Percentiles rank a stretch among this genome's conserved stretches.
These are phyloP conservation scores for Hyperoplus lanceolatus DNA, from an alignment of 2,797 vertebrate genomes.

Conservation along the genomic window DNA sequence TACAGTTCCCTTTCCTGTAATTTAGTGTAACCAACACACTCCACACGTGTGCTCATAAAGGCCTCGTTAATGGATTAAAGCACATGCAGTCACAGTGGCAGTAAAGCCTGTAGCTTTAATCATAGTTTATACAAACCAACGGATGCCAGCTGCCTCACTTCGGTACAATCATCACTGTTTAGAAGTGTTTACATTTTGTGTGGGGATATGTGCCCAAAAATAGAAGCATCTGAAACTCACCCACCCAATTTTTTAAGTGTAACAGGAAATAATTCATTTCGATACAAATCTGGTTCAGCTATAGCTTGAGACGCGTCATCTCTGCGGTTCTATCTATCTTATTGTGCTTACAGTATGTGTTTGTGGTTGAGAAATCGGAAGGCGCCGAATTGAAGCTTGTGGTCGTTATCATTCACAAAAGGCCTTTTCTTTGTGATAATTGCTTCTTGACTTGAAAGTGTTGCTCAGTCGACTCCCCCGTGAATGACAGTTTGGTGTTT, in stretches of 20 bases:
- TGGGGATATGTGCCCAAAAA: slow-evolving; percentile 39
- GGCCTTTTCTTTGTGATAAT: slow-evolving; percentile 60
- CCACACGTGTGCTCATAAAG: slow-evolving; percentile 55
- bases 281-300: slow-evolving; percentile 33
- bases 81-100: slow-evolving; percentile 45
- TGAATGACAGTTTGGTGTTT: slow-evolving; percentile 57
- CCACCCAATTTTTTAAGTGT: slow-evolving; percentile 39
- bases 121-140: slow-evolving; percentile 53
- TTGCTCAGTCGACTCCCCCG: slow-evolving; percentile 36
- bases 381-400: slow-evolving; percentile 46
- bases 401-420: slow-evolving; percentile 58
- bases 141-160: slow-evolving; percentile 62
- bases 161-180: slow-evolving; percentile 44
- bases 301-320: slow-evolving; percentile 35
- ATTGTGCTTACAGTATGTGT: slow-evolving; percentile 9
- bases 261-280: slow-evolving; percentile 41
- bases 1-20: slow-evolving; percentile 34
- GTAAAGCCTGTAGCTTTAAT: slow-evolving; percentile 66
- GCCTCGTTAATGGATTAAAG: slow-evolving; percentile 66
- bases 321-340: slow-evolving; percentile 46
- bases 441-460: slow-evolving; percentile 71
- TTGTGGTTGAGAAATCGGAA: slow-evolving; percentile 50
- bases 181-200: slow-evolving; percentile 51
- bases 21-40: slow-evolving; percentile 39
- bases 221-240: slow-evolving; percentile 41